Evolutionary conservation across 2,797 vertebrate genomes (phyloP).

Genomic region (Neomorphus geoffroyi): DNA sequence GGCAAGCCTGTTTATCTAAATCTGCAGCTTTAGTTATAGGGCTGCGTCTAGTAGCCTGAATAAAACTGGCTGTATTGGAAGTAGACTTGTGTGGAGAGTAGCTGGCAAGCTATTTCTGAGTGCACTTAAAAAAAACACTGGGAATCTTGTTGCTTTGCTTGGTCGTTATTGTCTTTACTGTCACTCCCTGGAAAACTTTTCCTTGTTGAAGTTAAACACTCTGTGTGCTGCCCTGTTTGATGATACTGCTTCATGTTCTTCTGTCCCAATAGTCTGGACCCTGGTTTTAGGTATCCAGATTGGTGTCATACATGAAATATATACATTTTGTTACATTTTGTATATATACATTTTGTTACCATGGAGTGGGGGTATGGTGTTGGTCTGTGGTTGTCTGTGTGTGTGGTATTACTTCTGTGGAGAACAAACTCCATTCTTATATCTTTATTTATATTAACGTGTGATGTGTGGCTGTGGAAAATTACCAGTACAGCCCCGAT

Average conservation of each 20-base stretch:
- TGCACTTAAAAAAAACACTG: not conserved
- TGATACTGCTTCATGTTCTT: not conserved
- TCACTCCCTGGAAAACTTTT: not conserved
- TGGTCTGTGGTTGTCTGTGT: too few relatives aligned
- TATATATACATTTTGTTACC: too few relatives aligned
- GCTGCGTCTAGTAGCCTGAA: not conserved
- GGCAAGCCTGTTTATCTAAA: not conserved
- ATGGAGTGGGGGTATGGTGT: rapidly evolving
- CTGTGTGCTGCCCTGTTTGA: not conserved
- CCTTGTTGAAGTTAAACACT: not conserved
- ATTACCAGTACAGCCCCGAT: too few relatives aligned
- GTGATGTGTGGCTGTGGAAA: too few relatives aligned
- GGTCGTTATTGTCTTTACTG: rapidly evolving
- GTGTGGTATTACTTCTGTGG: not conserved
- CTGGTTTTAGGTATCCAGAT: not conserved
- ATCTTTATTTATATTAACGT: too few relatives aligned
- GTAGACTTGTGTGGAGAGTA: not conserved
- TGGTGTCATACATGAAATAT: not conserved
- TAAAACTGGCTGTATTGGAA: not conserved
- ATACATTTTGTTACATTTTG: too few relatives aligned
- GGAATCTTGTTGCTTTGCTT: not conserved
- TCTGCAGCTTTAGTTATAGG: not conserved
- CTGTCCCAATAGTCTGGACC: rapidly evolving
- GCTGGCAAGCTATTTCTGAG: not conserved
- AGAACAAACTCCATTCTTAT: too few relatives aligned